Evolutionary conservation across 2,113 vertebrate genomes (phyloP).

Genomic region (Psittacula cyanocephala): DNA sequence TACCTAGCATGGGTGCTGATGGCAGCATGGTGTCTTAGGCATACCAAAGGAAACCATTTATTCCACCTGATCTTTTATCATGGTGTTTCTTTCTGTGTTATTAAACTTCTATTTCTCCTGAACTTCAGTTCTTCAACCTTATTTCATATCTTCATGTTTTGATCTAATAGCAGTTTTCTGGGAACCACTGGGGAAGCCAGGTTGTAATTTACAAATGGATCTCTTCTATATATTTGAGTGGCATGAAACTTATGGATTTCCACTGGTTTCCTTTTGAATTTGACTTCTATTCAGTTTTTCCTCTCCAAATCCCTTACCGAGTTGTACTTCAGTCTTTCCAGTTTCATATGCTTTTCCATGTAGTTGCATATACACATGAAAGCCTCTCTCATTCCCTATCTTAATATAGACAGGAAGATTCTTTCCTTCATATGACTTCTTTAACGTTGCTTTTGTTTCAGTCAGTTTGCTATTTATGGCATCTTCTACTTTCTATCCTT

Average conservation of each 20-base stretch:
- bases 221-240: neutral
- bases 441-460: neutral
- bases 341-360: neutral
- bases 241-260: neutral
- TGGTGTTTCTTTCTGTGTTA: neutral
- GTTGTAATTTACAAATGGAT: neutral
- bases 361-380: neutral
- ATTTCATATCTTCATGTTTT: neutral
- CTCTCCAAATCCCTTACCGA: neutral
- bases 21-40: neutral
- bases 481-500: neutral
- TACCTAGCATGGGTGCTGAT: neutral
- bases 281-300: neutral
- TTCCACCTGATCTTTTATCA: neutral
- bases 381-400: neutral
- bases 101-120: neutral
- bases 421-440: neutral
- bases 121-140: neutral
- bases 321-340: neutral
- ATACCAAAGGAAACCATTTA: neutral
- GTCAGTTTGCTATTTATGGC: neutral
- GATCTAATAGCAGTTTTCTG: neutral
- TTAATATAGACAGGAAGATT: neutral
- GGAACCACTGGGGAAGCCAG: neutral
- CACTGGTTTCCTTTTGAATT: neutral